Base-by-base conservation (phyloP, 2,888 invertebrate genomes). In the Nephrocerus scutellatus region DNA sequence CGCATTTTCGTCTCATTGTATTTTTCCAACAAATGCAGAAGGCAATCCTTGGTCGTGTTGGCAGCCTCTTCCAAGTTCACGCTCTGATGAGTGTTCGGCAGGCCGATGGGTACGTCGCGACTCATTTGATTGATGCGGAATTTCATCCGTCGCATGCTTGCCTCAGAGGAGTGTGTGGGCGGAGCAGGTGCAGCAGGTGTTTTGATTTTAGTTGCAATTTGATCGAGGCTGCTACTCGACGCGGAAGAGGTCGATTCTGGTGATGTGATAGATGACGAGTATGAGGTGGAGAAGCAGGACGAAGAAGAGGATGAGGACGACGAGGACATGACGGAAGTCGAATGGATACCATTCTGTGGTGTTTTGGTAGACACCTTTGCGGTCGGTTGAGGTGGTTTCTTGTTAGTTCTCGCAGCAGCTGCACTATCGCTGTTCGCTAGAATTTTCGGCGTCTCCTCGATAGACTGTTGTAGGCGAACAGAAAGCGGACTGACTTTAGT, bases 31-130 rank as follows among this genome's bases (percentile, higher is more conserved):
- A 87, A 70, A 58, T 83, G 80, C 19, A 86, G 60, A 24, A 87
- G 68, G 31, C 87, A 73, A 60, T 87, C 82, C 66, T 87, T 86
- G 16, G 86, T 83, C 33, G 79, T 76, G 45, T 77, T 80, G 9
- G 80, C 80, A 26, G 77, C 77, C 54, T 66, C 65, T 42, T 68
- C 63, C 1, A 75, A 59, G 46, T 67, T 69, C 16, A 66, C 66
- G 39, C 75, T 66, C 53, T 74, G 76, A 46, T 76, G 73, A 32
- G 71, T 74, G 22, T 77, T 74, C 5, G 74, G 72, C 6, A 76
- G 74, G 25, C 76, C 76, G 19, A 80, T 69, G 2, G 84, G 84
- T 1, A 84, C 84, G 57, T 84, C 84, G 49, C 84, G 72, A 55
- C 80, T 82, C 63, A 76, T 73, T 49, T 74, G 74, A 24, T 79